Conservation (phyloP, 2,888 invertebrate species). For the Ichneumon xanthorius region DNA sequence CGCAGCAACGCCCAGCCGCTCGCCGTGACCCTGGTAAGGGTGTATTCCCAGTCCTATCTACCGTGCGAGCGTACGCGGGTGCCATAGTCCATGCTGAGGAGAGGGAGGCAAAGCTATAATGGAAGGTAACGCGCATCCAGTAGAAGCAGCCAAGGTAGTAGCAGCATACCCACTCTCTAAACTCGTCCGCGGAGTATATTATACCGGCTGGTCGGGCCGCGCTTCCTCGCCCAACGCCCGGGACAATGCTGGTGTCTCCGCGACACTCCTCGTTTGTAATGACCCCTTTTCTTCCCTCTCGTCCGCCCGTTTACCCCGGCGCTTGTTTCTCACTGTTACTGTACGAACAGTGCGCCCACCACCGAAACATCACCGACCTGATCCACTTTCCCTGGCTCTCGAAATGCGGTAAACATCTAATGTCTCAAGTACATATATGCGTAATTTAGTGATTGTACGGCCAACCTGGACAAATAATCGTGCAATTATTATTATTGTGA, state of each 20-base stretch:
- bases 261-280: conserved; percentile 77
- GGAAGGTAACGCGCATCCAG: conserved; percentile 73
- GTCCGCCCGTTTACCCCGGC: conserved; percentile 30
- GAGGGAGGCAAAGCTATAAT: conserved; percentile 73
- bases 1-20: conserved; percentile 74
- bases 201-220: conserved; percentile 63
- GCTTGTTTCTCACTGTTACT: conserved; percentile 64
- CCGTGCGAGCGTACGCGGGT: conserved; percentile 30
- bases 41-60: conserved; percentile 49
- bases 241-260: conserved; percentile 76
- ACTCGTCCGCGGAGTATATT: conserved; percentile 68
- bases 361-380: conserved; percentile 55
- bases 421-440: conserved; percentile 7
- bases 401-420: conserved; percentile 9
- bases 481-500: neutral
- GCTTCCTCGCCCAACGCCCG: conserved; percentile 65
- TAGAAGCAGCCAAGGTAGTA: conserved; percentile 71
- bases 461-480: neutral
- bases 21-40: conserved; percentile 48
- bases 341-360: conserved; percentile 62
- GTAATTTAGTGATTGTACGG: neutral
- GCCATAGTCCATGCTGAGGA: conserved; percentile 46
- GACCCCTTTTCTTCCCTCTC: conserved; percentile 45
- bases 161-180: conserved; percentile 59
- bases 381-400: conserved; percentile 43